These are phyloP conservation scores for Mormyrus iriodes DNA, from an alignment of 2,113 vertebrate genomes.

Conservation along the genomic window DNA sequence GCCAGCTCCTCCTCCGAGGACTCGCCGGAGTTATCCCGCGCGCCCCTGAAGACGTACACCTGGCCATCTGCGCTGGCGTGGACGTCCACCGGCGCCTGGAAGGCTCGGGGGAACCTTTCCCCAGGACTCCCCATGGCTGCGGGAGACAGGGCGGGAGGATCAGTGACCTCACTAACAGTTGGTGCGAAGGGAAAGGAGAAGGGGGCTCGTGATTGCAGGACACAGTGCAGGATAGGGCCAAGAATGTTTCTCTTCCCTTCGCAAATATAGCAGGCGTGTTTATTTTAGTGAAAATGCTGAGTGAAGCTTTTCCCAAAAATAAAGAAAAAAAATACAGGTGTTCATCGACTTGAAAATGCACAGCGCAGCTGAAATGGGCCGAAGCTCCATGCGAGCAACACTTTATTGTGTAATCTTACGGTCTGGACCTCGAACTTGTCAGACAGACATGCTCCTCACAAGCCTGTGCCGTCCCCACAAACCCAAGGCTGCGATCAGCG, in stretches of 20 bases:
- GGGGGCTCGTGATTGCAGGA: neutral
- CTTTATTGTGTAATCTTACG: neutral
- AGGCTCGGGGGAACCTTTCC: slow-evolving; percentile 59
- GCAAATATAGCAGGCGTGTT: neutral
- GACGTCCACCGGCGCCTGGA: slow-evolving; percentile 75
- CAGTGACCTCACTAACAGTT: neutral
- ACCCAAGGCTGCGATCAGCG: neutral
- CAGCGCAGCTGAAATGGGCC: neutral
- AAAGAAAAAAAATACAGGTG: neutral
- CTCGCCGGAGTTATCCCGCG: slow-evolving; percentile 43
- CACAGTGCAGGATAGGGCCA: neutral
- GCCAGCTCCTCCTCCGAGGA: slow-evolving; percentile 75
- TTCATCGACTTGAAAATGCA: neutral
- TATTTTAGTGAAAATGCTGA: neutral
- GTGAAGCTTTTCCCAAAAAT: neutral
- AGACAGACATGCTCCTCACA: neutral
- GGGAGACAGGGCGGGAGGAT: neutral
- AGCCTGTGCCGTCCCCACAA: neutral
- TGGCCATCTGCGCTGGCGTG: slow-evolving; percentile 70
- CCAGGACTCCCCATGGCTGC: slow-evolving; percentile 59
- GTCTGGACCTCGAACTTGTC: neutral
- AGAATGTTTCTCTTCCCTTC: neutral
- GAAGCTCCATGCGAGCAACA: neutral
- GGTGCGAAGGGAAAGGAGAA: neutral
- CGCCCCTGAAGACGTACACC: slow-evolving; percentile 70